These are phyloP conservation scores for Hypanus sabinus DNA, from an alignment of 2,113 vertebrate genomes.

Conservation along the genomic window DNA sequence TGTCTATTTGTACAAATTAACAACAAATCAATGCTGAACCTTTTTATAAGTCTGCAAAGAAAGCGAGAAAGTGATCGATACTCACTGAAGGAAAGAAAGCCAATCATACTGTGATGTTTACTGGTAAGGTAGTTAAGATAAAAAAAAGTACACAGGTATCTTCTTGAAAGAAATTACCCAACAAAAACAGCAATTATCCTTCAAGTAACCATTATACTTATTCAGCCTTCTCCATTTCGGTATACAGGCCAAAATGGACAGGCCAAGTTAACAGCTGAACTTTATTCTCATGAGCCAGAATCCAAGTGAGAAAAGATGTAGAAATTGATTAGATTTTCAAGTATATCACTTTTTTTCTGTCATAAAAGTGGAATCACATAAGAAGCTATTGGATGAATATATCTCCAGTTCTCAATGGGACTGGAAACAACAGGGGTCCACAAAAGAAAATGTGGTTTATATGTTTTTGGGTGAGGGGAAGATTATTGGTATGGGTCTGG, in stretches of 20 bases:
- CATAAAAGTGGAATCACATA: neutral
- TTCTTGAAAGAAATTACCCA: neutral
- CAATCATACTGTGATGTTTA: neutral
- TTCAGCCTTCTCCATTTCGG: neutral
- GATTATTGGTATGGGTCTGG: neutral
- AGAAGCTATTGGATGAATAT: neutral
- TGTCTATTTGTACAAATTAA: neutral
- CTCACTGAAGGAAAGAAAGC: neutral
- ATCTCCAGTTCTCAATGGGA: neutral
- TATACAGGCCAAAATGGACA: too few relatives aligned
- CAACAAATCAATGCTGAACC: neutral
- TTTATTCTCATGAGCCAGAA: neutral
- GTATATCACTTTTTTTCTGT: neutral
- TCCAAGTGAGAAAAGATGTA: neutral
- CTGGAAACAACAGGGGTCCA: neutral
- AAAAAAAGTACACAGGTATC: neutral
- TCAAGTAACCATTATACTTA: neutral
- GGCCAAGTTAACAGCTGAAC: too few relatives aligned
- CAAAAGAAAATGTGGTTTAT: neutral
- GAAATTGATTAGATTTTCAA: neutral
- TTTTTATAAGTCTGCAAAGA: neutral
- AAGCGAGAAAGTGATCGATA: neutral
- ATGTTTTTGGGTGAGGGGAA: neutral
- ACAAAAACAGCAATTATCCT: neutral
- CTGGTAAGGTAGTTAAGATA: neutral